Evolutionary conservation across 2,797 vertebrate species (phyloP).

Genomic region (Hyperoplus lanceolatus): DNA sequence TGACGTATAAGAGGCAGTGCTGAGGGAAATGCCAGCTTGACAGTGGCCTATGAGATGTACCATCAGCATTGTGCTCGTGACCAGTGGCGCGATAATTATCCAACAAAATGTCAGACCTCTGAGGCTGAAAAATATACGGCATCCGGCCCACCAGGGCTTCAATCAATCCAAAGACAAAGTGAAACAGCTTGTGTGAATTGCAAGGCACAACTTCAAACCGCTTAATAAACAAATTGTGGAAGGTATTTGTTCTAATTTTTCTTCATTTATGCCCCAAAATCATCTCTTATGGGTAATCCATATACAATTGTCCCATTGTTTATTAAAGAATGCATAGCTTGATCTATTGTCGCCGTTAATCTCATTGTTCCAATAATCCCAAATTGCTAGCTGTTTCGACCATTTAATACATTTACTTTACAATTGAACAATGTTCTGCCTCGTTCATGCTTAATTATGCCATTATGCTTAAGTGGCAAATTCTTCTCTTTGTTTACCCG

Average conservation of each 20-base stretch:
- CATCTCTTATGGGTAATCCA: conserved; percentile 64
- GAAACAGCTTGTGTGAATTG: conserved; percentile 17
- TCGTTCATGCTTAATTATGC: conserved; percentile 69
- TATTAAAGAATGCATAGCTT: conserved; percentile 56
- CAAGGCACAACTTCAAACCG: conserved; percentile 27
- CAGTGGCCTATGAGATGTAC: conserved; percentile 63
- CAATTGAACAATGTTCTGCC: conserved; percentile 58
- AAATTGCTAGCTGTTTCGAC: conserved; percentile 69
- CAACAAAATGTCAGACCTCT: conserved; percentile 75
- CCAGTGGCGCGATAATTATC: conserved; percentile 78
- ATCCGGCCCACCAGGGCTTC: conserved; percentile 60
- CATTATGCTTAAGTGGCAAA: conserved; percentile 62
- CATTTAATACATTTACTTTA: conserved; percentile 68
- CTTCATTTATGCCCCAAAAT: conserved; percentile 35
- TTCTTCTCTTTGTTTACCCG: conserved; percentile 59
- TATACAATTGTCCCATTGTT: conserved; percentile 63
- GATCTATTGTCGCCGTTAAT: conserved; percentile 71
- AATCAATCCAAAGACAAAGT: conserved; percentile 66
- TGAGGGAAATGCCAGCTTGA: conserved; percentile 71
- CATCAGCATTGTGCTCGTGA: conserved; percentile 77
- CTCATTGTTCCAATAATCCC: conserved; percentile 77
- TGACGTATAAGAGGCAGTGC: conserved; percentile 59
- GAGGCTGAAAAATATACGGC: conserved; percentile 57
- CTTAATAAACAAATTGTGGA: conserved; percentile 18
- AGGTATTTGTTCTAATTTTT: conserved; percentile 23